A percentile compares a stretch with the other conserved stretches of the same genome.
Conservation (phyloP, 2,888 invertebrate species). For the Lysandra bellargus region DNA sequence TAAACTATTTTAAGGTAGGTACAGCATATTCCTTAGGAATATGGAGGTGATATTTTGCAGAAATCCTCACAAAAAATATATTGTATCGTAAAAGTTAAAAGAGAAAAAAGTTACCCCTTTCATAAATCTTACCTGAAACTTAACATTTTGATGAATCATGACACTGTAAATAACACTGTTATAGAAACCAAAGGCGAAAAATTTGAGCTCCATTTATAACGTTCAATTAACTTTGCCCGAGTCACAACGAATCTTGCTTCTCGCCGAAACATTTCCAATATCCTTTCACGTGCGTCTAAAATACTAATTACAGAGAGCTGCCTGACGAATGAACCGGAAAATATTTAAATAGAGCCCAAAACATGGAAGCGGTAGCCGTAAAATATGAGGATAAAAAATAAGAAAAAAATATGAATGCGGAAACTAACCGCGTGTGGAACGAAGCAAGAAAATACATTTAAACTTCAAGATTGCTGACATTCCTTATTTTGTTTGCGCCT, state of each 20-base stretch:
- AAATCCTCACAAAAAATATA: conserved; percentile 1
- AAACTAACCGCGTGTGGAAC: conserved; percentile 65
- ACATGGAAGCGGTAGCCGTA: conserved; percentile 65
- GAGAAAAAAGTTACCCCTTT: background rate
- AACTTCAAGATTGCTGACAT: conserved; percentile 58
- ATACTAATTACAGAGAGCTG: conserved; percentile 67
- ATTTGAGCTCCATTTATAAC: conserved; percentile 2
- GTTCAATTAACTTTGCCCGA: conserved; percentile 19
- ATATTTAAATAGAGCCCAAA: conserved; percentile 77
- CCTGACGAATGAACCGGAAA: conserved; percentile 77
- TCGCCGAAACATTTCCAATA: conserved; percentile 2
- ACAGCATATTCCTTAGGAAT: too few species aligned
- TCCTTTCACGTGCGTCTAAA: conserved; percentile 57
- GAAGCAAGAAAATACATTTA: conserved; percentile 55
- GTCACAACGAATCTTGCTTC: conserved; percentile 6
- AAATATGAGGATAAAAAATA: conserved; percentile 68
- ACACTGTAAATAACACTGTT: conserved; percentile 1
- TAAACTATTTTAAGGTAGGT: too few species aligned
- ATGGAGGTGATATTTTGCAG: too few species aligned
- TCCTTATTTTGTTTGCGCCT: conserved; percentile 37
- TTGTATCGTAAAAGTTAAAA: background rate
- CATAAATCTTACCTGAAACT: background rate
- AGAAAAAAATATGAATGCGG: conserved; percentile 69
- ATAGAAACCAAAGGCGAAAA: conserved; percentile 1
- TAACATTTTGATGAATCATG: conserved; percentile 18